Evolutionary conservation across 2,797 vertebrate genomes (phyloP).

Genomic region (Odontamblyopus lacepedii): DNA sequence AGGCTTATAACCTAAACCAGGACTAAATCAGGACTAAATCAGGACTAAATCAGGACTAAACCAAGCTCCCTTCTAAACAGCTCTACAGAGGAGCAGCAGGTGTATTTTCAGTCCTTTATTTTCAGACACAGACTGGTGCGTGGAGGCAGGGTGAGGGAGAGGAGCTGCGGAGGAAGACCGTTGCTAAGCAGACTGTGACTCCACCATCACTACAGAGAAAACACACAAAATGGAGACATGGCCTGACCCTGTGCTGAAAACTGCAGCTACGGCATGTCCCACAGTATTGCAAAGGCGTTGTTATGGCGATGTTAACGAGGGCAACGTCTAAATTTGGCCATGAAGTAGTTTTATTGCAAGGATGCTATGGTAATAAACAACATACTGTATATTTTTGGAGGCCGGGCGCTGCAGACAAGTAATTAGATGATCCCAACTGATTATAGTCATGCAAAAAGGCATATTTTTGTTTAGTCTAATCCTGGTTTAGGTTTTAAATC

Average conservation of each 20-base stretch:
- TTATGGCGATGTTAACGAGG: background rate
- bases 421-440: background rate
- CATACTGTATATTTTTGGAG: background rate
- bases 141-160: constrained; percentile 65
- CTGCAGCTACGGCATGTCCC: background rate
- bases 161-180: constrained; percentile 64
- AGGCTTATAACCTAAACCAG: too few relatives aligned
- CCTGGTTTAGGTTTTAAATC: background rate
- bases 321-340: background rate
- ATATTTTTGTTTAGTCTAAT: background rate
- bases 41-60: background rate
- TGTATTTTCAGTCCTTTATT: constrained; percentile 32
- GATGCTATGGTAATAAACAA: background rate
- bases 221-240: constrained; percentile 71
- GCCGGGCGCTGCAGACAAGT: background rate
- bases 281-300: background rate
- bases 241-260: constrained; percentile 35
- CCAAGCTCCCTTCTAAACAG: background rate
- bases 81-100: constrained; percentile 30
- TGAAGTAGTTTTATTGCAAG: background rate
- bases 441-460: background rate
- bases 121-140: constrained; percentile 44
- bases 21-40: background rate
- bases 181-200: constrained; percentile 73
- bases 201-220: constrained; percentile 57